Conservation (phyloP, 2,888 invertebrate species). For the Nysson spinosus region DNA sequence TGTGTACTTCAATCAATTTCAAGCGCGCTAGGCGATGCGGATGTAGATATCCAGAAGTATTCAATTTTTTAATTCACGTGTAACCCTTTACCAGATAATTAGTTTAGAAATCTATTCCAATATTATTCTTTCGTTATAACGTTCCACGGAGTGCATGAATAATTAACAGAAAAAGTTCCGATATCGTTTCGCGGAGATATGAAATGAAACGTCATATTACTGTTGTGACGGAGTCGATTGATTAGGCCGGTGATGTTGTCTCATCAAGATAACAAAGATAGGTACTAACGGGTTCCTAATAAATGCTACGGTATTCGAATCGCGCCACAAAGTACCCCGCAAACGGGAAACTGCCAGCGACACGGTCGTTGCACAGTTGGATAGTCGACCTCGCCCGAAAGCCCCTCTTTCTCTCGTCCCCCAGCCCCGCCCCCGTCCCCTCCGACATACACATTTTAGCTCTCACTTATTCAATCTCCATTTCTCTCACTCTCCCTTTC, state of each 20-base stretch:
- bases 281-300: constrained; percentile 58
- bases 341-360: constrained; percentile 67
- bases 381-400: constrained; percentile 51
- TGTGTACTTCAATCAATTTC: too few relatives aligned
- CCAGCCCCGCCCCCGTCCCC: too few relatives aligned
- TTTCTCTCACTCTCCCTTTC: constrained; percentile 1
- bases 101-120: too few relatives aligned
- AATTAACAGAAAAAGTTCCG: background rate
- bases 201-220: constrained; percentile 7
- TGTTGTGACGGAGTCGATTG: background rate
- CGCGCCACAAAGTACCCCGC: constrained; percentile 67
- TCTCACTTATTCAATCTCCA: too few relatives aligned
- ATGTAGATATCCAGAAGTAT: too few relatives aligned
- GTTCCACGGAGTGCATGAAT: too few relatives aligned
- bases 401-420: constrained; percentile 1
- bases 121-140: too few relatives aligned
- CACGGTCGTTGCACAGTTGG: constrained; percentile 64
- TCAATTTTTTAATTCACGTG: too few relatives aligned
- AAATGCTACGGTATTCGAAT: constrained; percentile 62
- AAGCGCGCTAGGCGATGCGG: too few relatives aligned
- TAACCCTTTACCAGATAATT: too few relatives aligned
- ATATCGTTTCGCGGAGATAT: background rate
- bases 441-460: too few relatives aligned
- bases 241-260: constrained; percentile 1
- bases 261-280: constrained; percentile 11